Conservation (phyloP, 2,113 vertebrate genomes). For the Lepisosteus osseus region DNA sequence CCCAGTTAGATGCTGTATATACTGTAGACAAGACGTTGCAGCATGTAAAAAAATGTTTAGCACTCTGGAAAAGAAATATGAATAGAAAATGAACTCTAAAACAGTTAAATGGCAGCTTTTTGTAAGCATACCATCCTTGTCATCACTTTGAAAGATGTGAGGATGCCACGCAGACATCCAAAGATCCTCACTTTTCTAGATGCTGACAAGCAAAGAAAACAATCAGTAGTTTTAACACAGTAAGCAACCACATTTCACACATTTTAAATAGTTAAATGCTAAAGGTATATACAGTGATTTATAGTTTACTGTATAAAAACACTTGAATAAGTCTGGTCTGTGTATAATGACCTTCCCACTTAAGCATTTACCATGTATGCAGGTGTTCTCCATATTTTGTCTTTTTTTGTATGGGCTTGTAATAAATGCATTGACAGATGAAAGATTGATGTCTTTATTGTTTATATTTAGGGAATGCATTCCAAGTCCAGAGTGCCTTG, state of each 20-base stretch:
- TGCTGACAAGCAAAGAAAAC: neutral
- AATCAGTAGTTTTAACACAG: neutral
- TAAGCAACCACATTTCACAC: neutral
- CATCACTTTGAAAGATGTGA: too few relatives aligned
- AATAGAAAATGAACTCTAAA: too few relatives aligned
- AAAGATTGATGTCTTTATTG: conserved; percentile 15
- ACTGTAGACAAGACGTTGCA: too few relatives aligned
- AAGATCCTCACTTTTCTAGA: too few relatives aligned
- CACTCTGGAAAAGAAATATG: too few relatives aligned
- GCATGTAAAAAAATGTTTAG: too few relatives aligned
- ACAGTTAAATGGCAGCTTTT: too few relatives aligned
- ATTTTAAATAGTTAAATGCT: neutral
- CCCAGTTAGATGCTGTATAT: too few relatives aligned
- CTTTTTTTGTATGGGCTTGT: neutral
- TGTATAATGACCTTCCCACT: neutral
- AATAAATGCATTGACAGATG: neutral
- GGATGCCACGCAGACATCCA: too few relatives aligned
- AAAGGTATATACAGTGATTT: neutral
- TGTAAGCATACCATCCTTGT: too few relatives aligned
- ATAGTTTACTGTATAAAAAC: neutral
- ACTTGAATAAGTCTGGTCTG: neutral
- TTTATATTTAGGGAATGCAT: neutral
- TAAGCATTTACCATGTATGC: neutral
- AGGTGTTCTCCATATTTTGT: conserved; percentile 7
- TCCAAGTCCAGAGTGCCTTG: neutral